Evolutionary conservation across 2,797 vertebrate genomes (phyloP).

Genomic region (Acridotheres tristis): DNA sequence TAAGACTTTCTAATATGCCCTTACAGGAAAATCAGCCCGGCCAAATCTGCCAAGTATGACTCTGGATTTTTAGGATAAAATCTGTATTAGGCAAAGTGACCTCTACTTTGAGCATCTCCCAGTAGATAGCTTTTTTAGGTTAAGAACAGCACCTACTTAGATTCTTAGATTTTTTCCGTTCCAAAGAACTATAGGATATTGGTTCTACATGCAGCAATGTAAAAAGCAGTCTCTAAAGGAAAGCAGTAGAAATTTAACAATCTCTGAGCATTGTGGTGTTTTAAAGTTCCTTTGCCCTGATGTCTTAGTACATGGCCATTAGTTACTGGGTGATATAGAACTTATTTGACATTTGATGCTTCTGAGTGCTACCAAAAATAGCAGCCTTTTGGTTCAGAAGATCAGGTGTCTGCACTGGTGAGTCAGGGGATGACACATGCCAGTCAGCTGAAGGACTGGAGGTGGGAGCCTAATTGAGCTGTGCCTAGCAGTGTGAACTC

Average conservation of each 20-base stretch:
- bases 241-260: not conserved
- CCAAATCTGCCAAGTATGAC: not conserved
- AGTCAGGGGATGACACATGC: slow-evolving; percentile 17
- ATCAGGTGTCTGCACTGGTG: not conserved
- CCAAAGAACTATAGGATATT: not conserved
- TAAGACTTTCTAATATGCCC: not conserved
- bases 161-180: not conserved
- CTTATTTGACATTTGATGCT: not conserved
- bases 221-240: not conserved
- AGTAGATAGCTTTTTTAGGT: not conserved
- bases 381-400: not conserved
- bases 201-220: not conserved
- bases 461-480: not conserved
- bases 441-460: slow-evolving; percentile 5
- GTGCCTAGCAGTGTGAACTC: not conserved
- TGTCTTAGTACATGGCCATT: not conserved
- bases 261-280: not conserved
- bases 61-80: not conserved
- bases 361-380: not conserved
- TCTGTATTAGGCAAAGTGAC: not conserved
- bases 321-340: not conserved
- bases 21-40: not conserved
- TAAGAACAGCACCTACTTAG: not conserved
- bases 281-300: not conserved
- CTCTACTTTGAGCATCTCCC: not conserved